Evolutionary conservation across 2,797 vertebrate species (phyloP), one percentile per base, ranked within the genome.

Genomic region (Crocidura indochinensis): DNA sequence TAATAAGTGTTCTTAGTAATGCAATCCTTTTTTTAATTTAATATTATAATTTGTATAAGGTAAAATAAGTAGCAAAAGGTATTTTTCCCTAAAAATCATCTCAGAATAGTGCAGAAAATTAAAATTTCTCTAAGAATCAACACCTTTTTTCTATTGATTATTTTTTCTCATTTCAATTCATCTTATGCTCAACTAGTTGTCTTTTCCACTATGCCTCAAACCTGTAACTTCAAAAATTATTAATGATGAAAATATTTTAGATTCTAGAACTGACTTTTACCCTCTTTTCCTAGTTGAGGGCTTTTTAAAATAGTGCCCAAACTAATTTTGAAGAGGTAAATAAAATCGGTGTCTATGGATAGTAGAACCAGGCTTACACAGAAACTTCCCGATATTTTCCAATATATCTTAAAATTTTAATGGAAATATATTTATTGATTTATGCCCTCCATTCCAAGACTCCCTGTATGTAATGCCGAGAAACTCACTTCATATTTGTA

Each of bases 21-120:
- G 94, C 87, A 91, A 94, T 93, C 86, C 29, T 93, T 91, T 60
- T 91, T 65, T 95, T 94, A 80, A 26, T 90, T 96, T 93, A 90
- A 31, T 77, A 92, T 88, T 90, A 91, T 90, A 73, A 76, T 93
- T 90, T 92, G 75, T 93, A 69, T 90, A 67, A 89, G 73, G 62
- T 91, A 15, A 17, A 90, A 86, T 77, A 87, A 84, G 47, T 79
- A 82, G 75, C 27, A 84, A 91, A 87, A 87, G 56, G 84, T 31
- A 22, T 24, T 71, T 75, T 77, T 56, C 65, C 68, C 1, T 0
- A 60, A 26, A 71, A 82, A 88, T 17, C 47, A 86, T 47, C 29
- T 89, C 87, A 91, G 51, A 95, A 90, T 85, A 92, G 69, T 67
- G 31, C 44, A 87, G 49, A 84, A 87, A 91, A 51, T 89, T 88